Base-by-base conservation (phyloP, 2,113 vertebrate species). In the Taurulus bubalis region DNA sequence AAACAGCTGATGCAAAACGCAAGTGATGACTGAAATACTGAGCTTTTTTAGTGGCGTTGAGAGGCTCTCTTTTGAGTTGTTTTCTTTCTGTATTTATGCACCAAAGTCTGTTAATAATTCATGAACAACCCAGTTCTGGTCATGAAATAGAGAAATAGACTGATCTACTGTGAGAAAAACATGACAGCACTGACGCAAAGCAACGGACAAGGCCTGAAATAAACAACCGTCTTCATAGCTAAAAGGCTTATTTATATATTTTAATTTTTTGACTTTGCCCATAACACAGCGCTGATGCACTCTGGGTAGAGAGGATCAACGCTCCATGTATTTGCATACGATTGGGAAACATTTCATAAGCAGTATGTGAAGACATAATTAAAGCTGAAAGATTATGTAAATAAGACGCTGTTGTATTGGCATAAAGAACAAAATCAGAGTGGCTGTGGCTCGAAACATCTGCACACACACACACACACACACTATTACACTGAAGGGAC, bases 381-480 rank as follows among this genome's bases (percentile, higher is more conserved):
- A 88, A 24, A 67, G 84, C 68, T 81, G 79, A 92, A 83, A 74
- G 38, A 87, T 89, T 87, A 89, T 90, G 86, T 70, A 85, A 90
- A 91, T 89, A 83, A 63, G 77, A 34, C 47, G 62, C 80, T 87
- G 73, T 89, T 51, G 18, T 79, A 85, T 71, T 83, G 78, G 64
- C 72, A 84, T 18, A 69, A 60, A 72, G 78, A 47, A 85, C 82
- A 82, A 76, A 24, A 55, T 58, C 64, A 38, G 65, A 65, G 55
- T 72, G 78, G 56, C 26, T 42, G 64, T 32, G 53, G 45, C 63
- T 78, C 14, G 0, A 59, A 90, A 84, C 86, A 85, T 82, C 82
- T 82, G 83, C 83, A 74, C 68, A 7, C 75, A 82, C 58, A 32
- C 47, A 60, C 49, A 38, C 32, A 63, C 60, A 68, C 59, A 71